Percentiles rank a stretch among this genome's conserved stretches.
phyloP scores from a whole-genome alignment of 2,888 invertebrate species.

The Atethmia centrago region DNA sequence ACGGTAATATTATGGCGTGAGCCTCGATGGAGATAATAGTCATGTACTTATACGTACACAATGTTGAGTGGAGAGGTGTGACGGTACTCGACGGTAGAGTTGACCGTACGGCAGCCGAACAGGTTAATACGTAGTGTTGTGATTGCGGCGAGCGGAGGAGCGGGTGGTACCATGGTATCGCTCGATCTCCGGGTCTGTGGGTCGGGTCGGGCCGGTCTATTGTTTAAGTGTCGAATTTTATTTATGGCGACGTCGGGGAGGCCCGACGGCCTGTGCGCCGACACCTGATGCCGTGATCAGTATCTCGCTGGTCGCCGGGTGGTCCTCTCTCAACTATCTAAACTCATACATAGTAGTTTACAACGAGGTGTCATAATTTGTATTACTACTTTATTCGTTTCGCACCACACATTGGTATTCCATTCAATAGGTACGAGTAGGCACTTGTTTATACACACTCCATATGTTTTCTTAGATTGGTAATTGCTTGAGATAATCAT shows the following conservation, averaged over 20 bases:
- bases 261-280: slow-evolving; percentile 72
- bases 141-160: slow-evolving; percentile 68
- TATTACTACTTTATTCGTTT: slow-evolving; percentile 28
- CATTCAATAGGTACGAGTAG: slow-evolving; percentile 10
- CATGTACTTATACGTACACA: slow-evolving; percentile 66
- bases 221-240: slow-evolving; percentile 87
- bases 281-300: slow-evolving; percentile 84
- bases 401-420: slow-evolving; percentile 11
- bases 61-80: slow-evolving; percentile 61
- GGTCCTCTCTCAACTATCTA: slow-evolving; percentile 70
- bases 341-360: slow-evolving; percentile 37
- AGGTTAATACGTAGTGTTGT: slow-evolving; percentile 76
- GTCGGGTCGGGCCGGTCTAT: slow-evolving; percentile 77
- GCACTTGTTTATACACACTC: slow-evolving; percentile 1
- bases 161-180: slow-evolving; percentile 78
- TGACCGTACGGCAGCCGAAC: slow-evolving; percentile 58
- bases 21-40: slow-evolving; percentile 50
- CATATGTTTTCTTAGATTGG: slow-evolving; percentile 3
- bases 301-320: slow-evolving; percentile 81
- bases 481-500: slow-evolving; percentile 34
- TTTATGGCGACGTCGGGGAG: slow-evolving; percentile 79
- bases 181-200: slow-evolving; percentile 74
- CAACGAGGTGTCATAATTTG: slow-evolving; percentile 49
- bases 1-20: no score
- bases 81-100: slow-evolving; percentile 64